These are phyloP conservation scores for Listrodromus nycthemerus DNA, from an alignment of 2,888 invertebrate genomes.

Conservation along the genomic window DNA sequence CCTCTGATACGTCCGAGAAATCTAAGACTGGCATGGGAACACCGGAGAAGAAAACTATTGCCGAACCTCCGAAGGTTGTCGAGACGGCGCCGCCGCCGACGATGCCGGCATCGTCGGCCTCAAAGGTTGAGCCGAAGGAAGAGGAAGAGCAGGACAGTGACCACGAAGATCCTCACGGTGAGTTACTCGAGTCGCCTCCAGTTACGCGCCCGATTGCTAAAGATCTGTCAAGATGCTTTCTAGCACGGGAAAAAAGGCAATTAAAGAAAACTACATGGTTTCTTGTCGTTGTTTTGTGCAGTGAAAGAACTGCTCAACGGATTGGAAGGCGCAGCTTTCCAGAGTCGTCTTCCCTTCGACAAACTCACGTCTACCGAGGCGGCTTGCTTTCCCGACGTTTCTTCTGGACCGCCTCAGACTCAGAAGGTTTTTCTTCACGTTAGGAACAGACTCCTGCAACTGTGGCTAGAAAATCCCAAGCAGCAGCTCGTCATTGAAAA, in stretches of 20 bases:
- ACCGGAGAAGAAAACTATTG: conserved; percentile 79
- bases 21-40: conserved; percentile 85
- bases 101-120: conserved; percentile 85
- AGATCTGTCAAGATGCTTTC: not conserved
- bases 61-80: conserved; percentile 86
- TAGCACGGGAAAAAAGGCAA: not conserved
- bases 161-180: conserved; percentile 88
- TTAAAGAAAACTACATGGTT: too few relatives aligned
- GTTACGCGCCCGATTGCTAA: not conserved
- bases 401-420: conserved; percentile 92
- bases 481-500: conserved; percentile 94
- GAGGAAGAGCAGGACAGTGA: conserved; percentile 88
- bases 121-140: conserved; percentile 84
- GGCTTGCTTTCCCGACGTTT: conserved; percentile 96
- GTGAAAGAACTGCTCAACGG: conserved; percentile 85
- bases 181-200: conserved; percentile 74
- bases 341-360: conserved; percentile 96
- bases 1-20: conserved; percentile 88
- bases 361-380: conserved; percentile 97
- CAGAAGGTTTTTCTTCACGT: conserved; percentile 96
- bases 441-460: conserved; percentile 95
- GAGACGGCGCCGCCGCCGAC: conserved; percentile 85
- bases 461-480: conserved; percentile 98
- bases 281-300: conserved; percentile 63
- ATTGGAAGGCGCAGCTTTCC: conserved; percentile 96